These are phyloP conservation scores for Notodromas monacha DNA, from an alignment of 2,888 invertebrate genomes.

Conservation along the genomic window DNA sequence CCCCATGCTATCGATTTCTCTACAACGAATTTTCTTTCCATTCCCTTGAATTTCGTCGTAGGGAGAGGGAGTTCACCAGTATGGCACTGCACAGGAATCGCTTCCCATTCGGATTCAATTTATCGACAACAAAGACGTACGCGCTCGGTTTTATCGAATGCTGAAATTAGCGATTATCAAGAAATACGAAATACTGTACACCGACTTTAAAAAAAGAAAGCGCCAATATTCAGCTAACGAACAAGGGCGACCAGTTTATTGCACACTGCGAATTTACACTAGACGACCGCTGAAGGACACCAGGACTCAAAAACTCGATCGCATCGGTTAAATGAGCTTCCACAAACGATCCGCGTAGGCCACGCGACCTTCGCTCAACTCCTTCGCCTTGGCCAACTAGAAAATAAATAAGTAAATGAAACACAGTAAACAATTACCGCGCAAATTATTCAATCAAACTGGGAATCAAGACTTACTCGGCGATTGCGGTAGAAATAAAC, in stretches of 20 bases:
- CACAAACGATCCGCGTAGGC: slow-evolving; percentile 27
- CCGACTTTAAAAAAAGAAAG: background rate
- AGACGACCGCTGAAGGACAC: slow-evolving; percentile 17
- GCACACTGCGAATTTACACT: no score
- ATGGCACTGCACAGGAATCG: no score
- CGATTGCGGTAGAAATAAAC: slow-evolving; percentile 22
- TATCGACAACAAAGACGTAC: background rate
- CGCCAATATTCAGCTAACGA: slow-evolving; percentile 14
- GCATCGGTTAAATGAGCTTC: slow-evolving; percentile 2
- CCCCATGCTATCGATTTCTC: no score
- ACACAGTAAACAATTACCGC: background rate
- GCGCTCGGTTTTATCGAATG: no score
- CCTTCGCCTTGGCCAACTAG: slow-evolving; percentile 21
- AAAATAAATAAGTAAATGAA: slow-evolving; percentile 10
- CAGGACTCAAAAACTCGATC: slow-evolving; percentile 10
- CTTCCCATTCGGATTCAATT: background rate
- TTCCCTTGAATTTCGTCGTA: no score
- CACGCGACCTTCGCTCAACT: slow-evolving; percentile 32
- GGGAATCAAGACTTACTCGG: slow-evolving; percentile 15
- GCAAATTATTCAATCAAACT: background rate
- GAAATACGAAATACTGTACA: no score
- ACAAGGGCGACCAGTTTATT: slow-evolving; percentile 17
- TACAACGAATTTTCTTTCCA: no score
- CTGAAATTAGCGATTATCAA: no score
- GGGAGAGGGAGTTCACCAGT: no score